Evolutionary conservation across 1,140 invertebrate genomes (phyloP), one percentile per base, ranked within the genome.

Genomic region (Ceratina australensis): DNA sequence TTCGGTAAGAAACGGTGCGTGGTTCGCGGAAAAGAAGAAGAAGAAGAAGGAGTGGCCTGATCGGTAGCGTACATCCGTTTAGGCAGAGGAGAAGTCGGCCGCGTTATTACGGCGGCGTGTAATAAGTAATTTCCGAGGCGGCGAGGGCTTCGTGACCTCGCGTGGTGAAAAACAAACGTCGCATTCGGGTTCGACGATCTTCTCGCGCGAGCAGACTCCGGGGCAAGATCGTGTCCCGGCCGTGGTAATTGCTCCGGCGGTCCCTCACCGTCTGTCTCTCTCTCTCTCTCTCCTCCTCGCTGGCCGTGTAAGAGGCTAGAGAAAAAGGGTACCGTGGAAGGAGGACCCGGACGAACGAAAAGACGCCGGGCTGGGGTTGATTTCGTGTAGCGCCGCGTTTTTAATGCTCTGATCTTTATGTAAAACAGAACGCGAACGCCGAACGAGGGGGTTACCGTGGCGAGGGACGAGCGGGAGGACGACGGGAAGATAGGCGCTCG

Each of bases 321-420:
- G 24, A n/a, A 20, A 33, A 42, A 42, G 33, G 28, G 56, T 24
- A 59, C 68, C 24, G 24, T 28, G 28, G 57, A 47, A 59, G 72
- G 42, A 26, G 71, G 24, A 47, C 24, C 12, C 18, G 57, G 24
- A 24, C 16, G 47, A 61, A 54, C 47, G 56, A 7, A 49, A 60
- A 60, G 57, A 60, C 16, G 77, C 63, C 49, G 81, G 81, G 54
- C 26, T 75, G 77, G 83, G 87, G 83, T 84, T 86, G 87, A 89
- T 89, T 89, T 87, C 84, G 80, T 87, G 79, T 89, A 89, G 83
- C 83, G 73, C 69, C 84, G 87, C 88, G 83, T 90, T 90, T 89
- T 90, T 90, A 90, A 90, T 90, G 86, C 85, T 90, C 88, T 82
- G 88, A 90, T 89, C 89, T 90, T 90, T 89, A 90, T 90, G 89